Base-by-base conservation (phyloP, 1,140 invertebrate species). In the Arctopsyche grandis region DNA sequence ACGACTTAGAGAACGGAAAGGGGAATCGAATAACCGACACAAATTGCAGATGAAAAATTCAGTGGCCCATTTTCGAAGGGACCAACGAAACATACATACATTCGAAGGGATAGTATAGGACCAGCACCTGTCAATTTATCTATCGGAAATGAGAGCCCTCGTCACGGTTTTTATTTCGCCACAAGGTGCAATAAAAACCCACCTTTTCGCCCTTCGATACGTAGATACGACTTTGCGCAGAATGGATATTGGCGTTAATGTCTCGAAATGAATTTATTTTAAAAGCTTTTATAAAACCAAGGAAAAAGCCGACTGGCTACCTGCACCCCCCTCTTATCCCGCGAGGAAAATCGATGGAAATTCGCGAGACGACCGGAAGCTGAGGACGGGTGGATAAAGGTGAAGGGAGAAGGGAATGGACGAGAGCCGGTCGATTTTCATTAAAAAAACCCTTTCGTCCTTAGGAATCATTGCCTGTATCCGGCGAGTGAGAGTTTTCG, bases 1-100 rank as follows among this genome's bases (percentile, higher is more conserved):
- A 52, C 10, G 48, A 12, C 10, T 14, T 52, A 52, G 16, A 5
- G 48, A 52, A 52, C 10, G 10, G 1, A 52, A 52, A 38, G 48
- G 48, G 16, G 48, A 52, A 52, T 52, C 16, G 48, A 52, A 52
- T 52, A 52, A 52, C 16, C 10, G 48, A 12, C 26, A 26, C 43
- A 71, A 71, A 71, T 71, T 71, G 69, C 43, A 16, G 44, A 38
- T 71, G 38, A 71, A 71, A 71, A 46, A 71, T 71, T 71, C 69
- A 71, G 19, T 16, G 63, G 21, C 16, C 58, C 58, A 19, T 52
- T 52, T 60, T 60, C 58, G 21, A 26, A 10, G 5, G 21, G 19
- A 66, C 24, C 29, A 58, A 38, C 7, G 38, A 24, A 71, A n/a
- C 14, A 58, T 4, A 21, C 21, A n/a, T n/a, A n/a, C n/a, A n/a